These are phyloP conservation scores for Tragelaphus imberbis DNA, from an alignment of 2,113 vertebrate species.

Conservation along the genomic window DNA sequence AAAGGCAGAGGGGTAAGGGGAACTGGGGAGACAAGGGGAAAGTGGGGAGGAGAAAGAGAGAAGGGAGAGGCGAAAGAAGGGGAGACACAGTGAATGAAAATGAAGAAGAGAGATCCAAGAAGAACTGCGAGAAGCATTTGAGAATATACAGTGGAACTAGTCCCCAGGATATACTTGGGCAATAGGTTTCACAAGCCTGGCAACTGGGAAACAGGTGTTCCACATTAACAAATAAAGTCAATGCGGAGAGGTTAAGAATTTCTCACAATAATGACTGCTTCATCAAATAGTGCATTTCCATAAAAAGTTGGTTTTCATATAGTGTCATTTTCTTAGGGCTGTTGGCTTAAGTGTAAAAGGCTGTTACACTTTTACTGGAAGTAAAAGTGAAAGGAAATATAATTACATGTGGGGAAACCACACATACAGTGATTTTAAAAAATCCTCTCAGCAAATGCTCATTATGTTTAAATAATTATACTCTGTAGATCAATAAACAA, in stretches of 20 bases:
- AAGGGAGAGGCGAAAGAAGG: background rate
- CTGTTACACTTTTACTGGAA: background rate
- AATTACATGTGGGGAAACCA: background rate
- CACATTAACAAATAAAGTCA: background rate
- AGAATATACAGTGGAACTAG: background rate
- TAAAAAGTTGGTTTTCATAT: background rate
- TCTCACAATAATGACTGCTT: background rate
- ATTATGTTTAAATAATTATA: background rate
- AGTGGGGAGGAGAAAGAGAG: background rate
- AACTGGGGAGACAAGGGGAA: background rate
- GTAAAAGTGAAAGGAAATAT: background rate
- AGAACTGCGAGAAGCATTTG: background rate
- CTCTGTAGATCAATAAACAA: background rate
- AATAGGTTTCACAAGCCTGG: background rate
- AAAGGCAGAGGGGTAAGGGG: background rate
- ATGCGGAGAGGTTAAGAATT: background rate
- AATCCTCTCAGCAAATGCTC: background rate
- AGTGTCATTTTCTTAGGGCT: background rate
- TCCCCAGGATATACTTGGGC: background rate
- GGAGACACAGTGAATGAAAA: background rate
- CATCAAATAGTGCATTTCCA: background rate
- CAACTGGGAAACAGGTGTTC: background rate
- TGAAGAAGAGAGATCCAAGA: background rate
- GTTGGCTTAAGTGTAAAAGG: background rate
- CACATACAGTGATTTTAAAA: background rate